These are phyloP conservation scores for Lasioglossum morio DNA, from an alignment of 2,888 invertebrate genomes.

Conservation along the genomic window DNA sequence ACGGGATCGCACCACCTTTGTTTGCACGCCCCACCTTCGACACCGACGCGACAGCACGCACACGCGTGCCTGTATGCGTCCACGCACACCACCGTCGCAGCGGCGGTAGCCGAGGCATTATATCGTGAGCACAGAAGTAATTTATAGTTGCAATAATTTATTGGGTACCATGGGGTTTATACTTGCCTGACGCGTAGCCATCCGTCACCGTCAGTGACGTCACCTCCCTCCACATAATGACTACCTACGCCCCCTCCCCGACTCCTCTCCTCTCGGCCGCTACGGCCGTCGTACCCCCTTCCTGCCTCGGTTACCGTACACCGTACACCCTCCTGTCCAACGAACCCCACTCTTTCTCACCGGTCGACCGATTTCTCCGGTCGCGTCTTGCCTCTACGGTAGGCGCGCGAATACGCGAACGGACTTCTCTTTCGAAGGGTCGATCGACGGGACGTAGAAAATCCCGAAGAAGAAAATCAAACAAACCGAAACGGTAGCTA, in stretches of 20 bases:
- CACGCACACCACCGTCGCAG: conserved; percentile 72
- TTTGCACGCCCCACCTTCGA: conserved; percentile 75
- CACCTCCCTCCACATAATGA: conserved; percentile 84
- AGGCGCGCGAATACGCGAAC: not conserved
- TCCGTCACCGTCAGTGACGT: conserved; percentile 85
- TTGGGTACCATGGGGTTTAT: conserved; percentile 85
- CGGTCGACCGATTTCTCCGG: conserved; percentile 44
- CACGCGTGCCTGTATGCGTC: conserved; percentile 44
- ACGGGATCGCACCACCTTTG: conserved; percentile 75
- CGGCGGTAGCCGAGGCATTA: conserved; percentile 84
- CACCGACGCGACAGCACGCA: conserved; percentile 63
- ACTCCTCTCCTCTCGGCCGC: conserved; percentile 51
- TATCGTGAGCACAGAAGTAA: conserved; percentile 84
- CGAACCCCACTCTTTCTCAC: conserved; percentile 52
- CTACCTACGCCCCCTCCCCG: conserved; percentile 81
- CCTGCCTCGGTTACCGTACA: conserved; percentile 47
- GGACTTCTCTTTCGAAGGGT: not conserved
- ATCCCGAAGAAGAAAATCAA: not conserved
- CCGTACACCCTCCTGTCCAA: conserved; percentile 63
- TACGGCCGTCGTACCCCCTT: conserved; percentile 63
- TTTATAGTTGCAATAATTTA: conserved; percentile 85
- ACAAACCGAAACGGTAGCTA: not conserved
- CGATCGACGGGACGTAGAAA: not conserved
- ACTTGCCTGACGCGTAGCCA: conserved; percentile 85
- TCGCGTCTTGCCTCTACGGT: not conserved